Conservation (phyloP, 2,113 vertebrate genomes). For the Dromas ardeola region DNA sequence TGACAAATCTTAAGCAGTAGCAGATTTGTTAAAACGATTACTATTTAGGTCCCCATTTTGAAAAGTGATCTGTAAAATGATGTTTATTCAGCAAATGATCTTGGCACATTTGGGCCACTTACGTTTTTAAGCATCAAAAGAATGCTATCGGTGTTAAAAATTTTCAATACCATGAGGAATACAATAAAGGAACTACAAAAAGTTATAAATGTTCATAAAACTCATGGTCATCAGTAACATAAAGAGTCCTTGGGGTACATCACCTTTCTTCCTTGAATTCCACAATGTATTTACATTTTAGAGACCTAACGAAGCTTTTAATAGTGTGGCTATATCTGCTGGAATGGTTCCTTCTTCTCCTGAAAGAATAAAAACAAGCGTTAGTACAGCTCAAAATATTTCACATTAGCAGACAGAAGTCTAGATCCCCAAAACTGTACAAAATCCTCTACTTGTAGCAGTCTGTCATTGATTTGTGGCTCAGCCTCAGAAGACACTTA, state of each 20-base stretch:
- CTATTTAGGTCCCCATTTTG: constrained; percentile 71
- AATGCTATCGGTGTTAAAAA: constrained; percentile 68
- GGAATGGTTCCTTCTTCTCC: constrained; percentile 87
- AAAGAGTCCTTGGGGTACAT: constrained; percentile 66
- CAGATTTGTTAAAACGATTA: constrained; percentile 75
- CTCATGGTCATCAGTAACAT: constrained; percentile 49
- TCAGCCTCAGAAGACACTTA: neutral
- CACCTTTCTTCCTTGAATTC: constrained; percentile 27
- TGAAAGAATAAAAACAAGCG: constrained; percentile 40
- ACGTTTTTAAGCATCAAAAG: constrained; percentile 55
- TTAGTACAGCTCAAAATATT: neutral
- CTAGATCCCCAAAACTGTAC: neutral
- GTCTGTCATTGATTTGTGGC: neutral
- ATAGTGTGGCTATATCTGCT: constrained; percentile 91
- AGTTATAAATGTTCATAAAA: constrained; percentile 74
- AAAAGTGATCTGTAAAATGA: constrained; percentile 73
- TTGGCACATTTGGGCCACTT: constrained; percentile 53
- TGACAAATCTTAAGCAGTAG: constrained; percentile 78
- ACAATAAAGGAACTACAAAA: constrained; percentile 71
- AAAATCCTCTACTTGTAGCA: neutral
- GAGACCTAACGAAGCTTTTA: constrained; percentile 92
- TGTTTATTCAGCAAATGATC: constrained; percentile 57
- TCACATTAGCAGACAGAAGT: neutral
- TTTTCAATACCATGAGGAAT: constrained; percentile 64
- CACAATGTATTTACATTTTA: constrained; percentile 66